phyloP scores from a whole-genome alignment of 2,888 invertebrate genomes.

The Eupeodes latifasciatus region DNA sequence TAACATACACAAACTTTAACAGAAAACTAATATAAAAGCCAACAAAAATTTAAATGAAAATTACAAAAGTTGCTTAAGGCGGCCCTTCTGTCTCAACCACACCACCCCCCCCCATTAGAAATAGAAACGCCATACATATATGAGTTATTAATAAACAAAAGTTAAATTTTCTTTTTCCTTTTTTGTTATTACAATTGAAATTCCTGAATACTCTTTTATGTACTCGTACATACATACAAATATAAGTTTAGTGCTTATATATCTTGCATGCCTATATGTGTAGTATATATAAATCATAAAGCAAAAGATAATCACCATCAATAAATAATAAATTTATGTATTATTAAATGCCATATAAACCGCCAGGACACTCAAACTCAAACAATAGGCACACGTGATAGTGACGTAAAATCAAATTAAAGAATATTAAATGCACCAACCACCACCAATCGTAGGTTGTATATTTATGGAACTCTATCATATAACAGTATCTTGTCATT shows the following conservation, averaged over 20 bases:
- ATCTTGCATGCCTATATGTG: neutral
- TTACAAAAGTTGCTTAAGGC: too few relatives aligned
- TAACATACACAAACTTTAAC: neutral
- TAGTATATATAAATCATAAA: neutral
- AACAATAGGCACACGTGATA: conserved; percentile 42
- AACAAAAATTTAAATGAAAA: neutral
- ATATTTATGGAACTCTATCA: neutral
- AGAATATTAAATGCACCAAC: conserved; percentile 32
- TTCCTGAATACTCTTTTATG: neutral
- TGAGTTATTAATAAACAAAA: neutral
- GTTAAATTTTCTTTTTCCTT: neutral
- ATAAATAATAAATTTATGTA: conserved; percentile 32
- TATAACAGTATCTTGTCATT: neutral
- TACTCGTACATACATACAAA: neutral
- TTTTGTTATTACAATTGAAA: conserved; percentile 1
- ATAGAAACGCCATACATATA: too few relatives aligned
- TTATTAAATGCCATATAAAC: conserved; percentile 25
- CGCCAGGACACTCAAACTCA: neutral
- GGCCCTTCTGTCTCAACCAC: too few relatives aligned
- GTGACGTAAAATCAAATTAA: conserved; percentile 44
- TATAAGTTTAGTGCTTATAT: neutral
- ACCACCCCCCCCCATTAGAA: too few relatives aligned
- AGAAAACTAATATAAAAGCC: neutral
- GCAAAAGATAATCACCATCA: neutral
- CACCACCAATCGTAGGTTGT: neutral